phyloP scores from a whole-genome alignment of 2,888 invertebrate genomes.

The Trichopoda pennipes region DNA sequence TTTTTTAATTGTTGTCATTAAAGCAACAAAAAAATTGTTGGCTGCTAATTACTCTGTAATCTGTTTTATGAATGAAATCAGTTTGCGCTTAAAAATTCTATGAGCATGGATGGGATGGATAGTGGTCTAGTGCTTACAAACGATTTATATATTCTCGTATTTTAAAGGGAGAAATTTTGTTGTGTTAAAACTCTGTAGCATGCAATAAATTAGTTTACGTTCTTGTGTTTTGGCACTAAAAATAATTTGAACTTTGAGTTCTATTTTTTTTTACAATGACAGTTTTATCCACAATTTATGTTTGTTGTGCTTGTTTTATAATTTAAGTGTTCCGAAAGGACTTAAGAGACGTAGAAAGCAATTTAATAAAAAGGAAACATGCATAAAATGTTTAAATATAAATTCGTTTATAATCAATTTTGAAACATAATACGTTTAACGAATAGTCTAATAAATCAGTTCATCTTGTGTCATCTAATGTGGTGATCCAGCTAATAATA shows the following conservation, averaged over 20 bases:
- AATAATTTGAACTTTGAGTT: conserved; percentile 45
- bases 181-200: conserved; percentile 39
- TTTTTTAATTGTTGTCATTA: conserved; percentile 56
- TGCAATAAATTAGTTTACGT: conserved; percentile 41
- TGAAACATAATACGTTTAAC: too few relatives aligned
- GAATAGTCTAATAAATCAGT: too few relatives aligned
- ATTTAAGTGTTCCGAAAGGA: conserved; percentile 4
- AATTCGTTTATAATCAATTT: too few relatives aligned
- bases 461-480: too few relatives aligned
- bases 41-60: conserved; percentile 57
- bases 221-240: neutral
- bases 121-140: neutral
- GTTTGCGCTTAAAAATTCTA: conserved; percentile 3
- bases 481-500: too few relatives aligned
- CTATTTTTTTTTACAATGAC: conserved; percentile 32
- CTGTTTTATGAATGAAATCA: conserved; percentile 66
- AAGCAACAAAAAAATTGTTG: conserved; percentile 28
- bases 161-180: neutral
- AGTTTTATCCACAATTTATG: conserved; percentile 21
- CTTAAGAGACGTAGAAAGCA: neutral
- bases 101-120: neutral
- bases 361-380: neutral
- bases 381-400: too few relatives aligned
- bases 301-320: neutral
- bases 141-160: neutral